Conservation (phyloP, 2,113 vertebrate species). For the Cinclus mexicanus region DNA sequence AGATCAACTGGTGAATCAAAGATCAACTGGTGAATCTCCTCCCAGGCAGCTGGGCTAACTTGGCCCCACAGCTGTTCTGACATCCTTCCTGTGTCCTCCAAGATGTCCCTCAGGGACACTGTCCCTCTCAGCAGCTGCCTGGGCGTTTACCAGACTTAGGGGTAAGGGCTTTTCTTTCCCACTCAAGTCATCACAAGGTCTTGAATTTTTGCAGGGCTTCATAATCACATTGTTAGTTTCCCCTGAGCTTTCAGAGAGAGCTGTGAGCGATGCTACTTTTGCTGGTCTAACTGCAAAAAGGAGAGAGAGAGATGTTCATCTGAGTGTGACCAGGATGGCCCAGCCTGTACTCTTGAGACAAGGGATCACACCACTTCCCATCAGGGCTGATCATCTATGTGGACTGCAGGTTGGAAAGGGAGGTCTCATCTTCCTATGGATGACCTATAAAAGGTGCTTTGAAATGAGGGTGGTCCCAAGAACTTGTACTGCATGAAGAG, state of each 20-base stretch:
- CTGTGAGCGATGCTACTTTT: background rate
- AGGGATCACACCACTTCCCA: background rate
- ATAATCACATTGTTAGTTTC: background rate
- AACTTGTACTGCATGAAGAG: background rate
- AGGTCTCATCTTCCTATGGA: background rate
- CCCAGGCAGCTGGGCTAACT: background rate
- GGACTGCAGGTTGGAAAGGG: background rate
- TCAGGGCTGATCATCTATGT: background rate
- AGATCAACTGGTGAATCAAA: background rate
- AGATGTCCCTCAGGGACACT: background rate
- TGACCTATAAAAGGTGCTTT: background rate
- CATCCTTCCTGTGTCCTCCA: background rate
- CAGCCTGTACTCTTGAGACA: background rate
- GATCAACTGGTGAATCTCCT: background rate
- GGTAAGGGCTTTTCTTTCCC: background rate
- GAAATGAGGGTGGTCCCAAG: background rate
- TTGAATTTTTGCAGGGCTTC: constrained; percentile 15
- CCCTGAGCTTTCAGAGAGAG: background rate
- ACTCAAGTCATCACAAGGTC: background rate
- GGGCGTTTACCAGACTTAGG: background rate
- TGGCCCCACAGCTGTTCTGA: background rate
- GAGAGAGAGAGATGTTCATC: background rate
- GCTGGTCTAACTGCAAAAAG: background rate
- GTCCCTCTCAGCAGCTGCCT: background rate
- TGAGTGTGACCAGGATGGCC: background rate